Evolutionary conservation across 1,140 invertebrate species (phyloP).

Genomic region (Euglossa dilemma): DNA sequence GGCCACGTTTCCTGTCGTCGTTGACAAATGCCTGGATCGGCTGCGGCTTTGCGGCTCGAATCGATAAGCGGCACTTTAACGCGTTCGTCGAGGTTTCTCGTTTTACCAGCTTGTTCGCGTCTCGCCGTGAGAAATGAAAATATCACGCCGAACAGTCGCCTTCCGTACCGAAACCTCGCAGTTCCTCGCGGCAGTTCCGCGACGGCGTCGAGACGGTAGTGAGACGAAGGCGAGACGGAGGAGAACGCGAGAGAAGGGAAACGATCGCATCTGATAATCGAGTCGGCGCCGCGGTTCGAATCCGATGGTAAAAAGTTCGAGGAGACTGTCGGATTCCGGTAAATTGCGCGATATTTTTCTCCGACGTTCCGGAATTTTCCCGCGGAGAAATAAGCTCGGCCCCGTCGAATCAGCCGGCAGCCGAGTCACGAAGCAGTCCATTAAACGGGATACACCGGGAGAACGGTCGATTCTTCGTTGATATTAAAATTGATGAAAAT

Average conservation of each 20-base stretch:
- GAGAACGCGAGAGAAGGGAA: no score
- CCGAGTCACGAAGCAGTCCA: background rate
- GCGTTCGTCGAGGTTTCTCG: slow-evolving; percentile 32
- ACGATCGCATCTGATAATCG: background rate
- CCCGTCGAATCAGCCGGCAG: background rate
- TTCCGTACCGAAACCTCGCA: background rate
- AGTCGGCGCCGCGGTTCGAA: background rate
- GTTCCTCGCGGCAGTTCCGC: background rate
- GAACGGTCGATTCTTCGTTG: slow-evolving; percentile 9
- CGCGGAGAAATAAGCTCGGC: slow-evolving; percentile 4
- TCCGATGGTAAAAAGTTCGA: background rate
- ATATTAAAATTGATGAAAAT: slow-evolving; percentile 18
- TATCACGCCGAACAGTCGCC: background rate
- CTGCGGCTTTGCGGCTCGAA: slow-evolving; percentile 45
- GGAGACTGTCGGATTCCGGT: background rate
- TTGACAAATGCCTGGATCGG: slow-evolving; percentile 53
- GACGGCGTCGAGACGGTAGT: no score
- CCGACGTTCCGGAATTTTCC: background rate
- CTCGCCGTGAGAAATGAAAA: slow-evolving; percentile 20
- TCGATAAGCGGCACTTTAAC: slow-evolving; percentile 44
- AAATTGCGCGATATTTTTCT: background rate
- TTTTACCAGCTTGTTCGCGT: background rate
- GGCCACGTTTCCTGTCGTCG: slow-evolving; percentile 55
- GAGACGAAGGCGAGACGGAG: no score
- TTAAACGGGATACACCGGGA: background rate